Percentiles rank a stretch among this genome's conserved stretches.
Evolutionary conservation across 37 sponge, comb jelly and placozoan genomes (phyloP).

Genomic region (Ephydatia muelleri): DNA sequence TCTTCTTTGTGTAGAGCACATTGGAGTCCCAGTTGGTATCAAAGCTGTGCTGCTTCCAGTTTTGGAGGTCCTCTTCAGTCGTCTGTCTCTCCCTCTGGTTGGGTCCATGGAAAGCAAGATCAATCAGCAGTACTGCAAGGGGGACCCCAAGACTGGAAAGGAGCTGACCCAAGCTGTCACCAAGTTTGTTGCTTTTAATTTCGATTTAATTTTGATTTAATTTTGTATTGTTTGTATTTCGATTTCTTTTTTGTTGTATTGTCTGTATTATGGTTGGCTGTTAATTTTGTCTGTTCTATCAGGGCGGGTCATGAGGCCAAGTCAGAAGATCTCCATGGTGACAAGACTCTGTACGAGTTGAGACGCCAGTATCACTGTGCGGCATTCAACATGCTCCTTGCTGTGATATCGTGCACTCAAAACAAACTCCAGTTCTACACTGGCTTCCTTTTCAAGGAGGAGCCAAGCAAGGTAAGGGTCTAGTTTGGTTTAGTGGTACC

Average conservation of each 20-base stretch:
- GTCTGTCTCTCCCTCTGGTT: slow-evolving; percentile 62
- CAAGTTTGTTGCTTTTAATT: slow-evolving; percentile 51
- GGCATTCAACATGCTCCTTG: slow-evolving; percentile 81
- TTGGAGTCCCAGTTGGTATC: slow-evolving; percentile 68
- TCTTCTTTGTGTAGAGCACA: not conserved
- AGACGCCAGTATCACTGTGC: slow-evolving; percentile 81
- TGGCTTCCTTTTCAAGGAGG: slow-evolving; percentile 94
- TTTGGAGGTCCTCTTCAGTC: slow-evolving; percentile 78
- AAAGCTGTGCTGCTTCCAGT: slow-evolving; percentile 76
- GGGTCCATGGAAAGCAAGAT: slow-evolving; percentile 71
- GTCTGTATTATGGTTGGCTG: not conserved
- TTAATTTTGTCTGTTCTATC: not conserved
- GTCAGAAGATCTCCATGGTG: slow-evolving; percentile 86
- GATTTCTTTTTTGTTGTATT: not conserved
- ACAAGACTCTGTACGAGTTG: slow-evolving; percentile 43
- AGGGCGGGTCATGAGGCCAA: slow-evolving; percentile 77
- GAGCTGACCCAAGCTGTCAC: slow-evolving; percentile 88
- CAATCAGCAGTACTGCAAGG: slow-evolving; percentile 66
- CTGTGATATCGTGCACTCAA: slow-evolving; percentile 92
- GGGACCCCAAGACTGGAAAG: slow-evolving; percentile 77
- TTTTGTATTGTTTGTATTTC: no score
- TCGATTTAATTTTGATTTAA: not conserved
- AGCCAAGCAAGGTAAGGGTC: slow-evolving; percentile 62
- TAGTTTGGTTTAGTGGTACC: not conserved
- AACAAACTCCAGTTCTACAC: slow-evolving; percentile 83